Conservation (phyloP, 2,113 vertebrate species). For the Hemiprocne comata region DNA sequence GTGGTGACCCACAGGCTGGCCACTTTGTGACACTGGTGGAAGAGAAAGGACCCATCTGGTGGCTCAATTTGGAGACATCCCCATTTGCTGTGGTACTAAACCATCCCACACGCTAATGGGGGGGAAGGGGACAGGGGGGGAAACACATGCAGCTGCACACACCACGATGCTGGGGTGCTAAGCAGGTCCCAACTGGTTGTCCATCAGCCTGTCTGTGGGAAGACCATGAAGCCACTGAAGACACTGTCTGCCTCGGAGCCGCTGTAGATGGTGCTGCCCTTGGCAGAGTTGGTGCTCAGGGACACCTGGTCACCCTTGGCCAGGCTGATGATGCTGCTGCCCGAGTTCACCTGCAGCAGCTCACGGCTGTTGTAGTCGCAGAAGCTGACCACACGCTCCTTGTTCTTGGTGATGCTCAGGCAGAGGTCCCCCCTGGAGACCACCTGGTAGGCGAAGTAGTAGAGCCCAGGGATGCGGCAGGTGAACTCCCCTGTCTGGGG, state of each 20-base stretch:
- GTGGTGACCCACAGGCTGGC: background rate
- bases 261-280: background rate
- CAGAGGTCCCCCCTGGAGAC: constrained; percentile 77
- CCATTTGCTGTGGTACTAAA: background rate
- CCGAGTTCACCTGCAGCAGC: constrained; percentile 78
- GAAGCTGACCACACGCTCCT: constrained; percentile 40
- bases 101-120: background rate
- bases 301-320: constrained; percentile 43
- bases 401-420: constrained; percentile 69
- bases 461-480: constrained; percentile 73
- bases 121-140: background rate
- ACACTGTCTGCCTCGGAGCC: constrained; percentile 65
- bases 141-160: background rate
- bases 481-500: constrained; percentile 65
- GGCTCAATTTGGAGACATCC: background rate
- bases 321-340: constrained; percentile 78
- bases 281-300: constrained; percentile 26
- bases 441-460: constrained; percentile 85
- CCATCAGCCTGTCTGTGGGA: background rate
- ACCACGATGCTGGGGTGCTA: fast-evolving
- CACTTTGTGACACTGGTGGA: background rate
- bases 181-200: fast-evolving
- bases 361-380: constrained; percentile 73
- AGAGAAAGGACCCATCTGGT: background rate
- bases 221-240: constrained; percentile 86